These are phyloP conservation scores for Eristalis pertinax DNA, from an alignment of 2,888 invertebrate genomes.

Conservation along the genomic window DNA sequence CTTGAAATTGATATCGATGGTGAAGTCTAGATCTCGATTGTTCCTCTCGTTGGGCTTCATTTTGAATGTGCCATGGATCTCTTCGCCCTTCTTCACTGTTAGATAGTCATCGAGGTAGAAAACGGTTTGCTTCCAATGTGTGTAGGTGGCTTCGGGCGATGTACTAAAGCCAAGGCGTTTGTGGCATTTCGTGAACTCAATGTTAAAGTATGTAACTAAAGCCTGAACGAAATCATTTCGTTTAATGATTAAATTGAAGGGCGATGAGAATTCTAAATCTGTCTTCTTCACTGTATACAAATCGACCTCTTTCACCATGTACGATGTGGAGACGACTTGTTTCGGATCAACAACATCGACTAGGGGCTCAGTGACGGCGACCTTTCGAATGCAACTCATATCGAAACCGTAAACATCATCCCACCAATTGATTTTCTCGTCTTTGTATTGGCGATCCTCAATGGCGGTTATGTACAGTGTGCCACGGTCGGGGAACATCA, in stretches of 20 bases:
- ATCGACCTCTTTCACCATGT: constrained; percentile 98
- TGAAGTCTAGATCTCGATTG: constrained; percentile 98
- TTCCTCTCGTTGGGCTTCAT: constrained; percentile 98
- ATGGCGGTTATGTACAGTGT: constrained; percentile 96
- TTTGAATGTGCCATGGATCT: constrained; percentile 93
- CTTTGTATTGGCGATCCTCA: constrained; percentile 99
- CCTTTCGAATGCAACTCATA: constrained; percentile 99
- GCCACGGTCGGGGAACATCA: constrained; percentile 96
- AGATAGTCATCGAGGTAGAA: constrained; percentile 99
- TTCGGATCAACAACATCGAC: constrained; percentile 99
- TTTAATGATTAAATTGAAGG: constrained; percentile 90
- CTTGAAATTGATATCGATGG: constrained; percentile 95
- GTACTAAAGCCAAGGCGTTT: constrained; percentile 99
- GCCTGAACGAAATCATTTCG: constrained; percentile 99
- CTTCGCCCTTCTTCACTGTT: constrained; percentile 97
- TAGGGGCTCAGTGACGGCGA: constrained; percentile 98
- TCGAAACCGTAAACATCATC: constrained; percentile 99
- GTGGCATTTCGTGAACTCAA: constrained; percentile 99
- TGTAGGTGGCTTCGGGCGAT: constrained; percentile 98
- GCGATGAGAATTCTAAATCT: constrained; percentile 95
- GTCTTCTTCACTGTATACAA: constrained; percentile 98
- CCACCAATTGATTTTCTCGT: constrained; percentile 99
- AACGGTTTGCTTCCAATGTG: constrained; percentile 98
- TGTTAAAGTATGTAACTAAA: constrained; percentile 98
- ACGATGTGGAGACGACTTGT: constrained; percentile 98